These are phyloP conservation scores for Scylla paramamosain DNA, from an alignment of 1,140 invertebrate genomes.

Conservation along the genomic window DNA sequence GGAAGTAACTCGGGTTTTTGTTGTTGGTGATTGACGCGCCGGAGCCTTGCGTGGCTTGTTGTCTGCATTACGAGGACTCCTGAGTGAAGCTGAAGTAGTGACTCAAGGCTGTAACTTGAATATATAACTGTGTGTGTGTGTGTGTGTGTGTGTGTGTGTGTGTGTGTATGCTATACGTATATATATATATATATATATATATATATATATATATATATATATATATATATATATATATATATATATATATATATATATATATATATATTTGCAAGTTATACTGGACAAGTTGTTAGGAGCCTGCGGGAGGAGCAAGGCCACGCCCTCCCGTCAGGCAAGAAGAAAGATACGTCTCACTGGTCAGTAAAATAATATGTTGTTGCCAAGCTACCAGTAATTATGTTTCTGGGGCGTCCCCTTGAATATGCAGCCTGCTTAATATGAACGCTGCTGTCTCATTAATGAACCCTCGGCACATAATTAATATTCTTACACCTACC, in stretches of 20 bases:
- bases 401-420: no score
- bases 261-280: conserved; percentile 39
- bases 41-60: no score
- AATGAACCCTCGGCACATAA: no score
- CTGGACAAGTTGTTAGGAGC: background rate
- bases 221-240: conserved; percentile 43
- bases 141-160: background rate
- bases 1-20: no score
- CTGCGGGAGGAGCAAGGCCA: background rate
- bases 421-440: no score
- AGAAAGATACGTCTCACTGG: background rate
- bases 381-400: no score
- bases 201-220: conserved; percentile 1
- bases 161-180: no score
- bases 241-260: conserved; percentile 60
- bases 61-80: no score
- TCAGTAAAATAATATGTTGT: no score
- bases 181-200: conserved; percentile 5
- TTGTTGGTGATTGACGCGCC: no score
- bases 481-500: background rate
- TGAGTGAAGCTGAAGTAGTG: no score
- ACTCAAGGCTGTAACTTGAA: background rate
- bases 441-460: no score
- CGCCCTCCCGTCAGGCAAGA: background rate
- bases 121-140: background rate